A percentile compares a stretch with the other conserved stretches of the same genome.
These are phyloP conservation scores for Nibea albiflora DNA, from an alignment of 2,113 vertebrate genomes.

Conservation along the genomic window DNA sequence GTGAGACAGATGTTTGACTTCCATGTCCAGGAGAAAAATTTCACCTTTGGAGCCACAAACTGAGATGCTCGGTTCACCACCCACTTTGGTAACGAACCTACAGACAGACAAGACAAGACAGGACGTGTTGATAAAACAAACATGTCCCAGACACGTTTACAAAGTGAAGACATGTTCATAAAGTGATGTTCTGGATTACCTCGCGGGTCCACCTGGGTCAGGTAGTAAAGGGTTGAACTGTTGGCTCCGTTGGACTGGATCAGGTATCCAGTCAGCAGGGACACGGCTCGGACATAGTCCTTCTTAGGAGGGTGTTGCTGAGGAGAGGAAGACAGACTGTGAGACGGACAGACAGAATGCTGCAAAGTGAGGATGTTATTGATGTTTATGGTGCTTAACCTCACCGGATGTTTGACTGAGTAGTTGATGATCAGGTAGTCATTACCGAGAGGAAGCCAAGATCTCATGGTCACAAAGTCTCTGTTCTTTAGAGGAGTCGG, in stretches of 20 bases:
- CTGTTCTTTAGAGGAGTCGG: conserved; percentile 89
- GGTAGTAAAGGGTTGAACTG: conserved; percentile 86
- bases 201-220: conserved; percentile 91
- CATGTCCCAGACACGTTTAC: too few relatives aligned
- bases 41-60: conserved; percentile 90
- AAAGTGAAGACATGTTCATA: too few relatives aligned
- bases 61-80: conserved; percentile 91
- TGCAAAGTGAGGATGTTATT: too few relatives aligned
- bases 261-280: conserved; percentile 88
- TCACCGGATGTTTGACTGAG: conserved; percentile 85
- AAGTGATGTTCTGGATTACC: conserved; percentile 72
- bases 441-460: conserved; percentile 89
- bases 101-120: conserved; percentile 27
- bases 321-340: neutral
- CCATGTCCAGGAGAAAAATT: neutral
- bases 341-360: too few relatives aligned
- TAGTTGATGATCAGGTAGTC: conserved; percentile 95
- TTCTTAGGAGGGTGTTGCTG: conserved; percentile 91
- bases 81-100: conserved; percentile 90
- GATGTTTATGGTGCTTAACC: neutral
- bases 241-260: conserved; percentile 83
- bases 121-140: neutral
- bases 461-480: conserved; percentile 91
- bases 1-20: neutral
- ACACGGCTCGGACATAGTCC: conserved; percentile 89